These are phyloP conservation scores for Drosophila mimica DNA, from an alignment of 2,888 invertebrate genomes.

Conservation along the genomic window DNA sequence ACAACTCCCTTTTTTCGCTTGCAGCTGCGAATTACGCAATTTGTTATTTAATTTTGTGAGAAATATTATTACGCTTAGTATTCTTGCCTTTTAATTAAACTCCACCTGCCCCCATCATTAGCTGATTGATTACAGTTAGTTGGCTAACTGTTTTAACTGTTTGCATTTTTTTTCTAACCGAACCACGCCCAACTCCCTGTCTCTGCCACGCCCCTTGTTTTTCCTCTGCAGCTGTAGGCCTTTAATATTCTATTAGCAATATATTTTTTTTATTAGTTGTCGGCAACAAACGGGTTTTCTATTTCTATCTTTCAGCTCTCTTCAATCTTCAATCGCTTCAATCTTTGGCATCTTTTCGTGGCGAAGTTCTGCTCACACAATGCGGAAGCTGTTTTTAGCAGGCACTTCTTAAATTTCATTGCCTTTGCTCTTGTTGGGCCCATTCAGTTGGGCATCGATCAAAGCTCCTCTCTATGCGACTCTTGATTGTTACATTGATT, in stretches of 20 bases:
- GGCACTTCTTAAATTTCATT: slow-evolving; percentile 47
- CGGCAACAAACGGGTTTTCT: slow-evolving; percentile 68
- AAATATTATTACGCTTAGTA: slow-evolving; percentile 54
- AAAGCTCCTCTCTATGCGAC: slow-evolving; percentile 14
- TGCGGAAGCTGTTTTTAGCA: slow-evolving; percentile 50
- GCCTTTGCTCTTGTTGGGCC: slow-evolving; percentile 13
- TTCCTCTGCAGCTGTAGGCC: slow-evolving; percentile 24
- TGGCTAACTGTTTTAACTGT: slow-evolving; percentile 61
- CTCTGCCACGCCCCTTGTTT: slow-evolving; percentile 51
- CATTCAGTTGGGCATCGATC: slow-evolving; percentile 44
- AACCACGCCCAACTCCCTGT: slow-evolving; percentile 30
- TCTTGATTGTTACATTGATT: slow-evolving; percentile 70
- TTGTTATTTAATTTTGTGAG: slow-evolving; percentile 70
- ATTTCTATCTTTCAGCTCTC: slow-evolving; percentile 20
- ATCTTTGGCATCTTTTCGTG: slow-evolving; percentile 25
- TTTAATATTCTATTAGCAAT: slow-evolving; percentile 72
- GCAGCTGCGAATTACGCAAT: slow-evolving; percentile 73
- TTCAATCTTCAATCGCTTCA: background rate
- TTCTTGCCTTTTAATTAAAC: slow-evolving; percentile 72
- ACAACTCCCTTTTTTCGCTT: slow-evolving; percentile 5
- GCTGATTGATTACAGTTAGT: slow-evolving; percentile 78
- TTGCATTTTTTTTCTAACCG: slow-evolving; percentile 41
- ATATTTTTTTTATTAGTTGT: slow-evolving; percentile 33
- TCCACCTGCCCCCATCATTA: slow-evolving; percentile 29
- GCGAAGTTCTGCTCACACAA: slow-evolving; percentile 18